These are phyloP conservation scores for Orthosia gracilis DNA, from an alignment of 2,888 invertebrate species.

Conservation along the genomic window DNA sequence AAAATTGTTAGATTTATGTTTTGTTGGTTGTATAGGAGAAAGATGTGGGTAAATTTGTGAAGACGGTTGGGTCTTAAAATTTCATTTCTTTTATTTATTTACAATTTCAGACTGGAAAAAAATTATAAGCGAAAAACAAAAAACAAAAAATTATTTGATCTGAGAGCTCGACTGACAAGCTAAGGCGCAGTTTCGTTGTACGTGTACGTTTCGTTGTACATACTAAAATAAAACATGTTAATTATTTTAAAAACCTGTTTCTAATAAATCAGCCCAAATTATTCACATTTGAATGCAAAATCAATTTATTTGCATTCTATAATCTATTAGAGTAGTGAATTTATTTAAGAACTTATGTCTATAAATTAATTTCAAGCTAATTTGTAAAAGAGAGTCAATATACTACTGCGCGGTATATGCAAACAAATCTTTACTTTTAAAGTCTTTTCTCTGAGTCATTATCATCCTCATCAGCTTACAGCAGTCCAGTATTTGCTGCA, in stretches of 20 bases:
- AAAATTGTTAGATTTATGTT: not conserved
- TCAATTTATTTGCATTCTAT: slow-evolving; percentile 37
- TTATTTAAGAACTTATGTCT: slow-evolving; percentile 4
- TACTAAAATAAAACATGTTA: not conserved
- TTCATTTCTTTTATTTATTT: too few relatives aligned
- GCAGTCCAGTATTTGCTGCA: not conserved
- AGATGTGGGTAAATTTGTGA: slow-evolving; percentile 5
- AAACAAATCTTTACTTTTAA: not conserved
- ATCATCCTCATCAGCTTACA: not conserved
- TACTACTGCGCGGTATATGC: not conserved
- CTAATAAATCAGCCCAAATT: not conserved
- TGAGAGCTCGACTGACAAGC: too few relatives aligned
- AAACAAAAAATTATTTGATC: too few relatives aligned
- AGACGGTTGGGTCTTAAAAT: not conserved
- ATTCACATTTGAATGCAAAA: slow-evolving; percentile 31
- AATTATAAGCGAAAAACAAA: too few relatives aligned
- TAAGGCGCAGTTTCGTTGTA: too few relatives aligned
- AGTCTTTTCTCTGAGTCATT: not conserved
- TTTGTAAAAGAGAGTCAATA: slow-evolving; percentile 1
- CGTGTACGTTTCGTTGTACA: too few relatives aligned
- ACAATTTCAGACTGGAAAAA: too few relatives aligned
- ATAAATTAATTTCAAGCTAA: slow-evolving; percentile 27
- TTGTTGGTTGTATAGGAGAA: slow-evolving; percentile 1
- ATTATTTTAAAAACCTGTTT: slow-evolving; percentile 20
- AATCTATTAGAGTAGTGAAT: slow-evolving; percentile 3